These are phyloP conservation scores for Cardinalis cardinalis DNA, from an alignment of 2,113 vertebrate genomes.

Conservation along the genomic window DNA sequence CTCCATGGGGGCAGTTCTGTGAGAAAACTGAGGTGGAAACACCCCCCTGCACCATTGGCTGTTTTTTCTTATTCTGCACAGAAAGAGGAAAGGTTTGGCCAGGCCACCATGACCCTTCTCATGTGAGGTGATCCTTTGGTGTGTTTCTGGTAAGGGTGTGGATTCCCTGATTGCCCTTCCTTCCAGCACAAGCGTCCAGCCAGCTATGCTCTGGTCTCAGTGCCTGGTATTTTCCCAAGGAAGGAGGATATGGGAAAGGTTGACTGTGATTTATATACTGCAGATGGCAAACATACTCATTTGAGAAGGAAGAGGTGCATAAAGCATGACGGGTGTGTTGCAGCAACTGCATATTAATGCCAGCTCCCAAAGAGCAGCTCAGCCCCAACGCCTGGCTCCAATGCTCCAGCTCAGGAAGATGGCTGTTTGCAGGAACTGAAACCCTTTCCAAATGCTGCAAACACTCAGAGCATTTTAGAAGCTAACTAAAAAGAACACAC, in stretches of 20 bases:
- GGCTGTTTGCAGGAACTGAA: not conserved
- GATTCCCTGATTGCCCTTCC: not conserved
- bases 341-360: not conserved
- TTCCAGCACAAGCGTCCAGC: not conserved
- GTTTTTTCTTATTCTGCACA: not conserved
- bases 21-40: not conserved
- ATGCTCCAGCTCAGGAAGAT: not conserved
- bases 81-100: not conserved
- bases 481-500: not conserved
- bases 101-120: rapidly evolving
- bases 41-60: rapidly evolving
- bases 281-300: not conserved
- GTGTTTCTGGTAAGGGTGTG: not conserved
- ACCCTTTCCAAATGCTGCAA: not conserved
- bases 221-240: not conserved
- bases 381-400: not conserved
- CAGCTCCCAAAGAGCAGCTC: not conserved
- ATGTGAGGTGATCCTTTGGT: not conserved
- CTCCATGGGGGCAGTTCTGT: not conserved
- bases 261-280: not conserved
- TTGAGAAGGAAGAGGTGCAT: not conserved
- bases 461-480: not conserved
- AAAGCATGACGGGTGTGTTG: not conserved
- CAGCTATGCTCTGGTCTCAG: rapidly evolving
- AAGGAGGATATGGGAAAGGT: not conserved